Percentiles rank a stretch among this genome's conserved stretches.
Evolutionary conservation across 1,140 invertebrate genomes (phyloP).

Genomic region (Schlechtendalia chinensis): DNA sequence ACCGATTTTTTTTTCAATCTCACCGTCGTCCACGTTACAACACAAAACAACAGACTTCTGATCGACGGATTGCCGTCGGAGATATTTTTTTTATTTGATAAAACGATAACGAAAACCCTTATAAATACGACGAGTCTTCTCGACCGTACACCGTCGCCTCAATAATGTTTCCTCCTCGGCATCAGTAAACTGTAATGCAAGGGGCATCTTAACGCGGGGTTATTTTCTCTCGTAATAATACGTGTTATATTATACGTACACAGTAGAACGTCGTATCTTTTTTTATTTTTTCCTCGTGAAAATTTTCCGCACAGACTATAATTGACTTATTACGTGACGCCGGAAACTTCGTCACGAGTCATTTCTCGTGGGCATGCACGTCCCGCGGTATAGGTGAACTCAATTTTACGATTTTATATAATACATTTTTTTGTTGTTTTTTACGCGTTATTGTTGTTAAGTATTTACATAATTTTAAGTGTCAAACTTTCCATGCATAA

Average conservation of each 20-base stretch:
- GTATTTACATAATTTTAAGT: too few species aligned
- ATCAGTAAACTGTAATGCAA: background rate
- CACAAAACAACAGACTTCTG: background rate
- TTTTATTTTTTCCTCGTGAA: conserved; percentile 7
- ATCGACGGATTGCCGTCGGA: background rate
- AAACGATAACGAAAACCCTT: background rate
- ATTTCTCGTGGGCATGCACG: background rate
- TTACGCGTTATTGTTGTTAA: too few species aligned
- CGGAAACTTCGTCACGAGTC: background rate
- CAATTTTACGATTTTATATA: too few species aligned
- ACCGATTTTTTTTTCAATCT: conserved; percentile 7
- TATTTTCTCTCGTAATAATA: background rate
- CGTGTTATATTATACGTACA: background rate
- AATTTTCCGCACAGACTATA: background rate
- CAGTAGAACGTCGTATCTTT: background rate
- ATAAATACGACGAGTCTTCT: conserved; percentile 1
- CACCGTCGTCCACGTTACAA: conserved; percentile 8
- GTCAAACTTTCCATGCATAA: too few species aligned
- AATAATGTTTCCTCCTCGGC: too few species aligned
- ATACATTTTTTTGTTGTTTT: too few species aligned
- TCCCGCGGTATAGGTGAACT: too few species aligned
- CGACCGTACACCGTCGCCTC: too few species aligned
- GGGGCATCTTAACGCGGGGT: background rate
- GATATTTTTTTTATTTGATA: background rate
- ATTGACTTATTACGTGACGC: background rate